Conservation (phyloP, 2,797 vertebrate species). For the Chelon labrosus region DNA sequence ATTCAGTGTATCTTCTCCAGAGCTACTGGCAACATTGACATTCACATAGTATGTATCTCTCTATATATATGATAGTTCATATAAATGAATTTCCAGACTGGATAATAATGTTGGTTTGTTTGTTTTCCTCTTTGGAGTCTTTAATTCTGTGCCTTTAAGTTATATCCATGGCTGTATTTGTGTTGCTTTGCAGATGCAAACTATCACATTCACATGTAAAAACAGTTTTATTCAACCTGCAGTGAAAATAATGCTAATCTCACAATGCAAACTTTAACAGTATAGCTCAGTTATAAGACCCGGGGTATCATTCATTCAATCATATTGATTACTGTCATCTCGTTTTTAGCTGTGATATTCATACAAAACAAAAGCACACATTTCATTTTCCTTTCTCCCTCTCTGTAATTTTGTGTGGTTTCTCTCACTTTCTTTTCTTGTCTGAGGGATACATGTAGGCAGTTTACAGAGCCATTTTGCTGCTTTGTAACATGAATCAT, state of each 20-base stretch:
- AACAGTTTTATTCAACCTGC: not conserved
- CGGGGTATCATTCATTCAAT: not conserved
- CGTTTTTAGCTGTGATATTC: conserved; percentile 9
- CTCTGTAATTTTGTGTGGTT: not conserved
- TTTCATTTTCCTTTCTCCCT: not conserved
- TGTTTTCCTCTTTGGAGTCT: too few species aligned
- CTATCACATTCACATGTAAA: not conserved
- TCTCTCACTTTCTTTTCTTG: not conserved
- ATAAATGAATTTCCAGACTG: not conserved
- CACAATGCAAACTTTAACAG: not conserved
- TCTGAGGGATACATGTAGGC: not conserved
- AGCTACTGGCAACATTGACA: conserved; percentile 7
- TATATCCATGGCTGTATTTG: not conserved
- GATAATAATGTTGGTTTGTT: not conserved
- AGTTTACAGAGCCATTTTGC: conserved; percentile 21
- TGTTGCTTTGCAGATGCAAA: not conserved
- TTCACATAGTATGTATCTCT: conserved; percentile 2
- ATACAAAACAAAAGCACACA: conserved; percentile 13
- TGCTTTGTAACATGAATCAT: conserved; percentile 25
- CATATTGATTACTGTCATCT: not conserved
- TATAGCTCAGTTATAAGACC: not conserved
- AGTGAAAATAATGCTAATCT: not conserved
- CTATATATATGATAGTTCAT: not conserved
- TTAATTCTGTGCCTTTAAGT: not conserved
- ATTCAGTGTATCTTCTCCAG: not conserved